Conservation (phyloP, 1,140 invertebrate species). For the Drosophila mauritiana region DNA sequence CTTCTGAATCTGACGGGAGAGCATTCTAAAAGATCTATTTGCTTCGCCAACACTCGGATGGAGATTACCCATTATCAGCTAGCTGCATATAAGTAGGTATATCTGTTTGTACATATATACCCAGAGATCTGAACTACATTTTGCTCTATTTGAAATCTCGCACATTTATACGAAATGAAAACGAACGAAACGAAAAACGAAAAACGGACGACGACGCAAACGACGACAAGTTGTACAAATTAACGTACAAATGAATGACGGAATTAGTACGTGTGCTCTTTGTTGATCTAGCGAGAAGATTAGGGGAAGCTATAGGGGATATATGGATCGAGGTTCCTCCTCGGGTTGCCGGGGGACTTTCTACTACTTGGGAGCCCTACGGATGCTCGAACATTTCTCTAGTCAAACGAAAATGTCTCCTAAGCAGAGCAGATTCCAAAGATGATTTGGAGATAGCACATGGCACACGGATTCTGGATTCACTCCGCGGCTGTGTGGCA, state of each 20-base stretch:
- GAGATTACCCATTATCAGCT: conserved; percentile 66
- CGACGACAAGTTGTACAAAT: conserved; percentile 72
- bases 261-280: conserved; percentile 72
- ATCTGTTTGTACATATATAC: conserved; percentile 27
- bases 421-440: not conserved
- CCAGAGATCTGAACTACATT: conserved; percentile 74
- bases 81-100: conserved; percentile 8
- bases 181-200: conserved; percentile 52
- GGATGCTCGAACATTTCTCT: conserved; percentile 3
- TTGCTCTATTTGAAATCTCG: conserved; percentile 79
- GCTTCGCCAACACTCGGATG: conserved; percentile 40
- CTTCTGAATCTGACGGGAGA: not conserved
- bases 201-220: conserved; percentile 44
- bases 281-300: conserved; percentile 41
- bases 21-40: conserved; percentile 39
- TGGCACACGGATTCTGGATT: conserved; percentile 12
- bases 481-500: conserved; percentile 28
- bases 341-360: conserved; percentile 3
- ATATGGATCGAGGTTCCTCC: conserved; percentile 4
- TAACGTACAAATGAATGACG: conserved; percentile 82
- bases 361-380: conserved; percentile 14
- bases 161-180: conserved; percentile 72
- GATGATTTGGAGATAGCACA: not conserved
- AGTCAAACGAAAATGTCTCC: conserved; percentile 24
- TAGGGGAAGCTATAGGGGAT: conserved; percentile 11